phyloP scores from a whole-genome alignment of 2,113 vertebrate species.

The Mustela nigripes region DNA sequence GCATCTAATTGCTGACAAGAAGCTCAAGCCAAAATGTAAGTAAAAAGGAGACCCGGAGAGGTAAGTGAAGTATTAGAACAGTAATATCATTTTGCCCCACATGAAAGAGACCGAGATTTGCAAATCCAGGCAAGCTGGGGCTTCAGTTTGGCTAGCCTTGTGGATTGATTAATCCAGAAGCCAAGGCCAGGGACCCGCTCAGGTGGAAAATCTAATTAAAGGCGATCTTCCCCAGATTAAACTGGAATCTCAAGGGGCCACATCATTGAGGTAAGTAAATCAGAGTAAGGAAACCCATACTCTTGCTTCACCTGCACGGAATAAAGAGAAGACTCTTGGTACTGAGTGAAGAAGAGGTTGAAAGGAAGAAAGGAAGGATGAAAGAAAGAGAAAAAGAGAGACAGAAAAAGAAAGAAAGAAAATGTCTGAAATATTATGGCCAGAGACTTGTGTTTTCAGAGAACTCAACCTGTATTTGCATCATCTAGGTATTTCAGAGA shows the following conservation, averaged over 20 bases:
- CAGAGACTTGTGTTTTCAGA: neutral
- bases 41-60: neutral
- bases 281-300: neutral
- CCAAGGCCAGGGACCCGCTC: neutral
- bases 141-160: neutral
- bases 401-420: neutral
- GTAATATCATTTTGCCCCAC: neutral
- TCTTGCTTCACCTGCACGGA: neutral
- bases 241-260: neutral
- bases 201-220: neutral
- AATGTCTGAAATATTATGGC: neutral
- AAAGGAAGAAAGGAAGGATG: neutral
- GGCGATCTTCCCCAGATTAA: neutral
- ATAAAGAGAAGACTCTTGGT: neutral
- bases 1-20: neutral
- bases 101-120: neutral
- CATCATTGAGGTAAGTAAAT: neutral
- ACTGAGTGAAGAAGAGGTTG: neutral
- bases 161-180: neutral
- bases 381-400: no score
- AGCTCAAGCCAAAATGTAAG: neutral
- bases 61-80: neutral
- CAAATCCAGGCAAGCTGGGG: neutral
- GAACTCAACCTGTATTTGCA: neutral
- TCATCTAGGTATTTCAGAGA: neutral